Evolutionary conservation across 2,888 invertebrate species (phyloP), one percentile per base, ranked within the genome.

Genomic region (Oscheius sp.): DNA sequence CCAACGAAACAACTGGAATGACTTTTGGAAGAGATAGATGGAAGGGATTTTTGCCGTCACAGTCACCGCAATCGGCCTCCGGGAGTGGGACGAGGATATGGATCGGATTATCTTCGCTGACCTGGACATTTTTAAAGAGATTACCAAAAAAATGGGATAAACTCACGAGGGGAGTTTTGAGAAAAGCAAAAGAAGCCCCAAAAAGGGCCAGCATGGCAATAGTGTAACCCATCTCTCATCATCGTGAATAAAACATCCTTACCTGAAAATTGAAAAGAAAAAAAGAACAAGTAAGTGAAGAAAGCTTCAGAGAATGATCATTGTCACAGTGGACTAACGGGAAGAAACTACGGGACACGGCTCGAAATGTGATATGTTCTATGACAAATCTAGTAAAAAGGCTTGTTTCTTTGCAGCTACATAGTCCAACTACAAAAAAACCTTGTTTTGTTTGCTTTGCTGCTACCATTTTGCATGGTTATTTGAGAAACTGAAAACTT

Each of bases 51-150:
- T 81, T 80, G 47, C 79, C 79, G 33, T 78, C 82, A n/a, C 68
- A 70, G 7, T 78, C 74, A 13, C 21, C 37, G 21, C 76, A 76
- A 51, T 74, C 72, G 4, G 72, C 70, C 9, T 66, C 62, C 1
- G 87, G 87, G 50, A 87, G 74, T 11, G 87, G 87, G 53, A 87
- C 79, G 51, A 87, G 79, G 29, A 87, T 78, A 73, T 87, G 81
- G 62, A 87, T 81, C 11, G 85, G 80, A 50, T 79, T 59, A 7
- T 65, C 33, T 5, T 9, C 68, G 13, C 74, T 73, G 11, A 82
- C 78, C 79, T 81, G 77, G 29, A 76, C 3, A 42, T 47, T 48
- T 13, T 42, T 21, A 0, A 35, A 47, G 11, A 13, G 2, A 42
- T n/a, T 9, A 3, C n/a, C 7, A 53, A 11, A 11, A 53, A 60